Conservation (phyloP, 2,888 invertebrate species). For the Orthosia gothica region DNA sequence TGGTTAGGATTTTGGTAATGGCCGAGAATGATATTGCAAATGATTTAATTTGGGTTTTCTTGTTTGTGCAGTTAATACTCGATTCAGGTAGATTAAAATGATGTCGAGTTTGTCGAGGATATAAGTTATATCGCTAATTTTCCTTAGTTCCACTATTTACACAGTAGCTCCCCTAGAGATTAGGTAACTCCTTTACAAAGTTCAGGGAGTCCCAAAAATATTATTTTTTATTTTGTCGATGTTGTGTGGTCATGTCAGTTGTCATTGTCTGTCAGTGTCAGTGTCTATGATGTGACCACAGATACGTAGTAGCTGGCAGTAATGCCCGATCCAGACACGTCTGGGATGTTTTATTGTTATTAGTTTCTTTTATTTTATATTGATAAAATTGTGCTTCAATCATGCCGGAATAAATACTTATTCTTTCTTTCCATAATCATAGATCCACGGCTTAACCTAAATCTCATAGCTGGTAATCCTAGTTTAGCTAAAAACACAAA, state of each 20-base stretch:
- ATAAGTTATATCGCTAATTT: background rate
- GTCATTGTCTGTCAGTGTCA: too few species aligned
- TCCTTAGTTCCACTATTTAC: background rate
- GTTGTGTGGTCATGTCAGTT: too few species aligned
- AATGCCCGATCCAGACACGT: too few species aligned
- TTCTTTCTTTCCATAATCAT: background rate
- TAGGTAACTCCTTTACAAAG: background rate
- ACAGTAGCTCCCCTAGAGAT: background rate
- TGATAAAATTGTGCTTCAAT: too few species aligned
- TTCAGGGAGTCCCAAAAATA: too few species aligned
- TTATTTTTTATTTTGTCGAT: too few species aligned
- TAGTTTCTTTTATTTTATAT: too few species aligned
- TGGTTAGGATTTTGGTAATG: slow-evolving; percentile 32
- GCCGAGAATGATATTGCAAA: slow-evolving; percentile 34
- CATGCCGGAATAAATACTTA: too few species aligned
- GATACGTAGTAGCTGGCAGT: background rate
- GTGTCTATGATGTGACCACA: too few species aligned
- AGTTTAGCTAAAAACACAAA: slow-evolving; percentile 3
- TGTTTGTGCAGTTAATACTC: background rate
- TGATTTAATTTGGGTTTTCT: slow-evolving; percentile 22
- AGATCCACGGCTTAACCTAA: background rate
- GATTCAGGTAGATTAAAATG: background rate
- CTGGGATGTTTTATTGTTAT: too few species aligned
- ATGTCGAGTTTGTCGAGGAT: background rate
- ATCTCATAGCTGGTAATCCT: background rate